phyloP scores from a whole-genome alignment of 1,140 invertebrate species.

The Drosophila seguyi region DNA sequence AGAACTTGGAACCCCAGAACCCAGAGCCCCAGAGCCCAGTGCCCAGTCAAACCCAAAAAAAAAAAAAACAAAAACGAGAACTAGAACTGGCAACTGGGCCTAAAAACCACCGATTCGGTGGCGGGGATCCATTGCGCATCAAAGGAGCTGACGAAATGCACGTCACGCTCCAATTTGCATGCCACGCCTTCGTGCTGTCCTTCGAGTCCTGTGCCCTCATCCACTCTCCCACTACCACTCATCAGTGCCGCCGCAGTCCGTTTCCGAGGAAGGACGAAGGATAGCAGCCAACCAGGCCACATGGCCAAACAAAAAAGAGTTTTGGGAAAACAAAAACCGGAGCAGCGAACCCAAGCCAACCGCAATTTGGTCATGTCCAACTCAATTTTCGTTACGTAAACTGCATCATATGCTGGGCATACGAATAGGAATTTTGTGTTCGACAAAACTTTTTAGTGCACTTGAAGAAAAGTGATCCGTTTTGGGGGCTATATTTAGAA shows the following conservation, averaged over 20 bases:
- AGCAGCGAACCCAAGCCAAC: conserved; percentile 59
- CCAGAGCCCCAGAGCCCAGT: background rate
- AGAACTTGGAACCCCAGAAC: background rate
- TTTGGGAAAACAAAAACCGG: conserved; percentile 18
- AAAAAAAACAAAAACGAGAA: background rate
- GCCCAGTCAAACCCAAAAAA: background rate
- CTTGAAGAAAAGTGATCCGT: conserved; percentile 6
- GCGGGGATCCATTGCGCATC: conserved; percentile 32
- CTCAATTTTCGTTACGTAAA: conserved; percentile 82
- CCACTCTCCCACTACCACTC: conserved; percentile 14
- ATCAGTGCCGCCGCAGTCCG: conserved; percentile 3
- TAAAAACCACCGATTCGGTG: conserved; percentile 15
- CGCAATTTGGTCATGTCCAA: conserved; percentile 81
- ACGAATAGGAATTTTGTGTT: conserved; percentile 45
- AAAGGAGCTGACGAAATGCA: conserved; percentile 66
- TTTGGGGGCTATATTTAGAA: fast-evolving
- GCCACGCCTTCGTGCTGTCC: conserved; percentile 41
- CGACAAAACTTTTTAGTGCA: conserved; percentile 66
- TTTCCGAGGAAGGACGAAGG: conserved; percentile 1
- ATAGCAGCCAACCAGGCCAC: conserved; percentile 21
- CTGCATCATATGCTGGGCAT: conserved; percentile 70
- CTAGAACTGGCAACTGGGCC: conserved; percentile 8
- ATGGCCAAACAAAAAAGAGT: conserved; percentile 17
- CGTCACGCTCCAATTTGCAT: conserved; percentile 79
- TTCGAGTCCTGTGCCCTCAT: background rate